Conservation (phyloP, 2,888 invertebrate species). For the Archaeoteleia sp. region DNA sequence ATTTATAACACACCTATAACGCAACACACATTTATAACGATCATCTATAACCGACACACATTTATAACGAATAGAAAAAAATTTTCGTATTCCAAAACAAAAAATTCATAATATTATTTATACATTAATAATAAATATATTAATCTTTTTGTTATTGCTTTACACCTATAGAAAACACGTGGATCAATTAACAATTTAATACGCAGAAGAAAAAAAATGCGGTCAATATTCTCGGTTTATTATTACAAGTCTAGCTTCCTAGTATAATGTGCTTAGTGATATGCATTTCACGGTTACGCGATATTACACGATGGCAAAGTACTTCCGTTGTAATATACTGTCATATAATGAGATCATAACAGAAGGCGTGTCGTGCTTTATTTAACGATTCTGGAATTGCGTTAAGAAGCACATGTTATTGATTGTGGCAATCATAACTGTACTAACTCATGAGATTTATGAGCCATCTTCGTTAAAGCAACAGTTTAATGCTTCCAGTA, state of each 20-base stretch:
- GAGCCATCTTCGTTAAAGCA: constrained; percentile 7
- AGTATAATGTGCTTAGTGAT: constrained; percentile 32
- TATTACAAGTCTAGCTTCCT: constrained; percentile 20
- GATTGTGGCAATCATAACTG: constrained; percentile 46
- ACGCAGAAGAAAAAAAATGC: constrained; percentile 10
- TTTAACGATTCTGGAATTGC: constrained; percentile 39
- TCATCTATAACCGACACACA: no score
- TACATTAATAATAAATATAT: no score
- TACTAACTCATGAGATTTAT: constrained; percentile 23
- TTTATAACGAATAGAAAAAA: no score
- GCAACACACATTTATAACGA: no score
- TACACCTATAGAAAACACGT: no score
- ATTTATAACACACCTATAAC: no score
- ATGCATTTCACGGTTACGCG: constrained; percentile 29
- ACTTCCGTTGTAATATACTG: constrained; percentile 44
- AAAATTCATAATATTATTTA: no score
- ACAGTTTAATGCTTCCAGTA: constrained; percentile 3
- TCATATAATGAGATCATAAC: constrained; percentile 44
- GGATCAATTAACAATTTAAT: constrained; percentile 35
- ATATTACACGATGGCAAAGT: constrained; percentile 33
- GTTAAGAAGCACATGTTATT: constrained; percentile 36
- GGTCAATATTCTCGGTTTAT: constrained; percentile 25
- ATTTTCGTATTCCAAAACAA: no score
- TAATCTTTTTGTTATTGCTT: no score
- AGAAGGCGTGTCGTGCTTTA: constrained; percentile 36